Evolutionary conservation across 2,888 invertebrate genomes (phyloP).

Genomic region (Acrocera orbiculus): DNA sequence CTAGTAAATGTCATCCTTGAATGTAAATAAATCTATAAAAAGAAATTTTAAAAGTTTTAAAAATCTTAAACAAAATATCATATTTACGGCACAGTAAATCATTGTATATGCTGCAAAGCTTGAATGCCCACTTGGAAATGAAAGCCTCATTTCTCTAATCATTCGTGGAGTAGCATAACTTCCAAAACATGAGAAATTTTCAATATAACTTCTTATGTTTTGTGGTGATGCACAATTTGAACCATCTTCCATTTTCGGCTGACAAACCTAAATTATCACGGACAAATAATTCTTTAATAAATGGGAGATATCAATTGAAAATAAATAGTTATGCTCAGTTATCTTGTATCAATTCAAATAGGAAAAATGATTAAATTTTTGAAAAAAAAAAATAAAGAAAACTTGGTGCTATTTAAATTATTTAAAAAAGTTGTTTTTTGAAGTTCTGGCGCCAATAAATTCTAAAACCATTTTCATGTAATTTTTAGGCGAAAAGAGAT

Average conservation of each 20-base stretch:
- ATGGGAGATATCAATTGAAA: too few relatives aligned
- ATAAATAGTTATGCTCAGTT: too few relatives aligned
- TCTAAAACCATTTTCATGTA: too few relatives aligned
- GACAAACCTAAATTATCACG: conserved; percentile 52
- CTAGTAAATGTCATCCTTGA: conserved; percentile 65
- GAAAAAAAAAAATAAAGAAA: too few relatives aligned
- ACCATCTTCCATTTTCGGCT: conserved; percentile 42
- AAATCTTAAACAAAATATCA: conserved; percentile 3
- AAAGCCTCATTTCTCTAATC: conserved; percentile 61
- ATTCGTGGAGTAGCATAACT: conserved; percentile 34
- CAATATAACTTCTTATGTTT: conserved; percentile 49
- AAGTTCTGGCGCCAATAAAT: too few relatives aligned
- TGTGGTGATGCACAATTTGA: conserved; percentile 37
- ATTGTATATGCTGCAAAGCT: conserved; percentile 77
- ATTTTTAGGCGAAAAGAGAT: too few relatives aligned
- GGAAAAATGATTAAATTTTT: too few relatives aligned
- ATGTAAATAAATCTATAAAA: conserved; percentile 70
- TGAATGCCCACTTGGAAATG: conserved; percentile 84
- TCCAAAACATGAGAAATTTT: conserved; percentile 48
- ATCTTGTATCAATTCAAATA: too few relatives aligned
- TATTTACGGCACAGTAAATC: conserved; percentile 69
- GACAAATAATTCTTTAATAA: too few relatives aligned
- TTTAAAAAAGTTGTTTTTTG: too few relatives aligned
- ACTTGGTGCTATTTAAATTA: too few relatives aligned
- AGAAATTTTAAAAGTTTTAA: conserved; percentile 2